Evolutionary conservation across 2,113 vertebrate species (phyloP).

Genomic region (Aldabrachelys gigantea): DNA sequence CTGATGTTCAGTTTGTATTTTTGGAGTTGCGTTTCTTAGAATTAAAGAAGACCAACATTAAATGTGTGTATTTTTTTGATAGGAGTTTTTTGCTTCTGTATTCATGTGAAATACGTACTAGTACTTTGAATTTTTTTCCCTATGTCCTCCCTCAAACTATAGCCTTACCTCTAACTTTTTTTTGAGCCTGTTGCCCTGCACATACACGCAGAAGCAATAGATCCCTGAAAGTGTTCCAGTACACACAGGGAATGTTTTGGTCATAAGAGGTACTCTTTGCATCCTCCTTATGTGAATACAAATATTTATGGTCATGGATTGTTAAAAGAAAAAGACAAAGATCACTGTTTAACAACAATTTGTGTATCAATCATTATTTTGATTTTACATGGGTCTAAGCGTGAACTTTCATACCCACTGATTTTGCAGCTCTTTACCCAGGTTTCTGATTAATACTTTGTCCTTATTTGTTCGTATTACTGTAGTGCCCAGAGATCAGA

Average conservation of each 20-base stretch:
- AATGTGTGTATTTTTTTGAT: conserved; percentile 86
- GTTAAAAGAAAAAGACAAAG: conserved; percentile 24
- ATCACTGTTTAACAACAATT: conserved; percentile 3
- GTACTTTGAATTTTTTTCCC: not conserved
- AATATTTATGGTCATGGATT: conserved; percentile 25
- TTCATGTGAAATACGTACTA: conserved; percentile 70
- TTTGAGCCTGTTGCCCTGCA: conserved; percentile 30
- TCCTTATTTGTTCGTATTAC: conserved; percentile 16
- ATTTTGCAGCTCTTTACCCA: conserved; percentile 4
- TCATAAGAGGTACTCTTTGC: conserved; percentile 33
- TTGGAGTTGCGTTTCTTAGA: conserved; percentile 84
- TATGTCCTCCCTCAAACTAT: conserved; percentile 14
- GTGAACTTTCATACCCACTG: conserved; percentile 52
- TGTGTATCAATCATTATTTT: conserved; percentile 24
- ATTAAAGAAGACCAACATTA: conserved; percentile 84
- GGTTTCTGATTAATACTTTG: conserved; percentile 30
- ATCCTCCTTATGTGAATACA: conserved; percentile 19
- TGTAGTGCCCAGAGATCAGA: not conserved
- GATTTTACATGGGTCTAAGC: conserved; percentile 65
- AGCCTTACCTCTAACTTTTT: not conserved
- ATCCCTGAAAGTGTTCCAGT: not conserved
- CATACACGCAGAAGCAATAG: conserved; percentile 5
- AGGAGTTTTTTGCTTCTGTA: conserved; percentile 80
- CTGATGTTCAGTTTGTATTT: conserved; percentile 88
- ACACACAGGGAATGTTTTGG: not conserved